Base-by-base conservation (phyloP, 2,113 vertebrate genomes). In the Sisor rabdophorus region DNA sequence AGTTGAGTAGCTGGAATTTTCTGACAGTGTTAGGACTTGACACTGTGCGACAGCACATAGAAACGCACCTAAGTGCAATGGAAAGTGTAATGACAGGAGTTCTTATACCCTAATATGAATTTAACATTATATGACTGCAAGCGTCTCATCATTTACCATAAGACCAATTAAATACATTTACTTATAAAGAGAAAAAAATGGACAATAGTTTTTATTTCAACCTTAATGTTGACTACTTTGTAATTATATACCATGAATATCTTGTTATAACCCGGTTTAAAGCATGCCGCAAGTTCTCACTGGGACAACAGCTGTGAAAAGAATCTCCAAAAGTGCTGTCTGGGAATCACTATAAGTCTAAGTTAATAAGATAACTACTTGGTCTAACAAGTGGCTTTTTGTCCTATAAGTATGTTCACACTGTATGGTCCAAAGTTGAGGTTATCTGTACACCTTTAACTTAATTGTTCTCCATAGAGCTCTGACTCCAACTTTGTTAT, bases 11-110 rank as follows among this genome's bases (percentile, higher is more conserved):
- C 47, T 11, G 24, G 17, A 52, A 69, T 69, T 50, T 50, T 52
- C 26, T 52, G 47, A 69, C 65, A 28, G 65, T 69, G 47, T 69
- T 69, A 24, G 26, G 47, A 69, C 24, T 20, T 52, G 47, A 52
- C 47, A 68, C 15, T 50, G 44, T 10, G n/a, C 50, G 44, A 48
- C 40, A 48, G 26, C 64, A 28, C 16, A 11, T 52, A 52, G 47
- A 52, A 69, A 47, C 32, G 19, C 47, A 50, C 3, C 28, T 50
- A 50, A 50, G 2, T 12, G 24, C 24, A 50, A 28, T 52, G 47
- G 17, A 52, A 26, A 52, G 65, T 48, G 63, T 26, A 28, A 28
- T 44, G 61, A 22, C 22, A 47, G 40, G 40, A 44, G 40, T 44
- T 44, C 40, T 44, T 9, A 44, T 44, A 44, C 40, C 40, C 40